phyloP scores from a whole-genome alignment of 2,888 invertebrate genomes.

The Scaptomyza caliginosa region DNA sequence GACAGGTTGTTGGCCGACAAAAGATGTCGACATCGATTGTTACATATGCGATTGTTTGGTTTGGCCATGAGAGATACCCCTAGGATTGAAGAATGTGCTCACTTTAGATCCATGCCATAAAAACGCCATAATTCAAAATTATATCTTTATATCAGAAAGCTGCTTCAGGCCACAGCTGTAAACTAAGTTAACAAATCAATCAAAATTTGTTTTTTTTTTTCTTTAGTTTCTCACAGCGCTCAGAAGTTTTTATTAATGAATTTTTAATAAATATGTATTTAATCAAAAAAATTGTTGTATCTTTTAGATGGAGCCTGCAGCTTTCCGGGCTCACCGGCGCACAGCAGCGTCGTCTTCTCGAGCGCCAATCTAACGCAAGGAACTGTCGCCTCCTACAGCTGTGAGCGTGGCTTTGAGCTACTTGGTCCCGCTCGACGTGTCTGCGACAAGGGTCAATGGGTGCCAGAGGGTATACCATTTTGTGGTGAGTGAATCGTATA shows the following conservation, averaged over 20 bases:
- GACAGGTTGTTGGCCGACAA: slow-evolving; percentile 56
- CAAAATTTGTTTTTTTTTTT: too few relatives aligned
- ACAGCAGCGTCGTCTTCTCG: slow-evolving; percentile 92
- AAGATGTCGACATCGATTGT: slow-evolving; percentile 44
- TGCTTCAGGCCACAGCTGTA: neutral
- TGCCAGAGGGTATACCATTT: slow-evolving; percentile 95
- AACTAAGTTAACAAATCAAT: slow-evolving; percentile 42
- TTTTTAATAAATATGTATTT: slow-evolving; percentile 33
- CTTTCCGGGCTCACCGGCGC: slow-evolving; percentile 96
- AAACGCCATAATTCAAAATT: neutral
- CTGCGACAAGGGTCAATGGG: slow-evolving; percentile 92
- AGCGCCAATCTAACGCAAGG: slow-evolving; percentile 85
- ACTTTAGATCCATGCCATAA: too few relatives aligned
- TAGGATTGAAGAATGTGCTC: slow-evolving; percentile 23
- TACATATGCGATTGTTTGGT: neutral
- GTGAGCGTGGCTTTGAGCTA: slow-evolving; percentile 95
- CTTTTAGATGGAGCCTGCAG: slow-evolving; percentile 86
- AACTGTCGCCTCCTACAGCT: slow-evolving; percentile 92
- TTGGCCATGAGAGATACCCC: slow-evolving; percentile 15
- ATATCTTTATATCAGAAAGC: neutral
- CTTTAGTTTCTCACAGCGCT: too few relatives aligned
- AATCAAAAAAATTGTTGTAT: neutral
- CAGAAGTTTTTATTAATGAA: slow-evolving; percentile 42
- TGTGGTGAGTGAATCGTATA: slow-evolving; percentile 89
- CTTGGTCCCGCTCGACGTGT: slow-evolving; percentile 93